phyloP scores from a whole-genome alignment of 2,797 vertebrate genomes.

The Nannoperca australis region DNA sequence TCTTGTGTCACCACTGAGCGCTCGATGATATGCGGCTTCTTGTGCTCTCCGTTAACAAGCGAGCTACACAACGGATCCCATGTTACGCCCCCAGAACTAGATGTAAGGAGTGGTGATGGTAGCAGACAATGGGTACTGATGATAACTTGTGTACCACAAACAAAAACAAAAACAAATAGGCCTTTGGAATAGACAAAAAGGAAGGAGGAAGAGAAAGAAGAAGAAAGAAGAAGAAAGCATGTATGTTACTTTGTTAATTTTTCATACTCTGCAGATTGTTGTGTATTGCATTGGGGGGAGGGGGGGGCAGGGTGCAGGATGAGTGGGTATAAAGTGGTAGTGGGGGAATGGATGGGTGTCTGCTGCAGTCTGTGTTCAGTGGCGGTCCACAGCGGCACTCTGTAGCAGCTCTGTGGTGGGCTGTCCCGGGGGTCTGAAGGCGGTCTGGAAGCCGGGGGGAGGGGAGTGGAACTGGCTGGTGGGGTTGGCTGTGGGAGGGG shows the following conservation, averaged over 20 bases:
- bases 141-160: constrained; percentile 76
- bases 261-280: constrained; percentile 85
- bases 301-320: constrained; percentile 58
- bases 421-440: constrained; percentile 99
- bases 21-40: constrained; percentile 57
- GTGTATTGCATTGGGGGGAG: constrained; percentile 71
- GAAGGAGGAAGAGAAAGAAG: constrained; percentile 78
- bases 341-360: constrained; percentile 71
- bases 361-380: constrained; percentile 90
- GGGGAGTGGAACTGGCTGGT: constrained; percentile 96
- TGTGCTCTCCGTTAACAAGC: constrained; percentile 62
- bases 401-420: constrained; percentile 99
- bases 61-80: constrained; percentile 64
- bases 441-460: constrained; percentile 97
- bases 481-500: constrained; percentile 91
- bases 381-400: constrained; percentile 97
- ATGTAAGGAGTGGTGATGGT: constrained; percentile 75
- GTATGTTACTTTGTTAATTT: constrained; percentile 87
- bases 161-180: constrained; percentile 77
- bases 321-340: constrained; percentile 77
- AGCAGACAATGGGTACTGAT: constrained; percentile 68
- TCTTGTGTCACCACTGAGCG: constrained; percentile 55
- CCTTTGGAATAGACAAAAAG: constrained; percentile 72
- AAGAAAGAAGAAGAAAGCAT: constrained; percentile 84
- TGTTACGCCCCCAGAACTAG: constrained; percentile 61